A percentile compares a stretch with the other conserved stretches of the same genome.
Evolutionary conservation across 2,888 invertebrate species (phyloP).

Genomic region (Nebria salina): DNA sequence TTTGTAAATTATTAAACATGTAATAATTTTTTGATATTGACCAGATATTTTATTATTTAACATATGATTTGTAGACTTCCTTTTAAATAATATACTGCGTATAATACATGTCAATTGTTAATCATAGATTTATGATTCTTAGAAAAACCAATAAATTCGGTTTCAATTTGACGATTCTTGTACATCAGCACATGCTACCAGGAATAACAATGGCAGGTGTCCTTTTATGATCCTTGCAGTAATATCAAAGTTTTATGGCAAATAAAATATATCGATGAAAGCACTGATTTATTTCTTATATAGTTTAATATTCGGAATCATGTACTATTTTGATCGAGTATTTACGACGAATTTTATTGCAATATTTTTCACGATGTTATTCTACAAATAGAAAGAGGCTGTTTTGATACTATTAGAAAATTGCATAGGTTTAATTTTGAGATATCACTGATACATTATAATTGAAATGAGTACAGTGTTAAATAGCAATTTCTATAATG

Average conservation of each 20-base stretch:
- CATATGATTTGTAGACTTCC: too few relatives aligned
- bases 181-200: neutral
- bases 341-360: neutral
- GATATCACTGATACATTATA: too few relatives aligned
- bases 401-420: too few relatives aligned
- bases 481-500: too few relatives aligned
- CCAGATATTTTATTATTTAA: too few relatives aligned
- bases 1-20: too few relatives aligned
- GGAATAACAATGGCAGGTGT: neutral
- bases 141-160: neutral
- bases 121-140: neutral
- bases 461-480: too few relatives aligned
- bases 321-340: neutral
- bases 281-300: neutral
- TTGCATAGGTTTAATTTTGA: too few relatives aligned
- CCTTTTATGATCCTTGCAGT: neutral
- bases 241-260: neutral
- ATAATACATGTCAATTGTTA: neutral
- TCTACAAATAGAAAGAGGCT: neutral
- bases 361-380: neutral
- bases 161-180: neutral
- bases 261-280: neutral
- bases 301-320: neutral
- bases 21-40: too few relatives aligned
- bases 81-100: neutral